phyloP scores from a whole-genome alignment of 2,113 vertebrate genomes.

The Zosterops lateralis region DNA sequence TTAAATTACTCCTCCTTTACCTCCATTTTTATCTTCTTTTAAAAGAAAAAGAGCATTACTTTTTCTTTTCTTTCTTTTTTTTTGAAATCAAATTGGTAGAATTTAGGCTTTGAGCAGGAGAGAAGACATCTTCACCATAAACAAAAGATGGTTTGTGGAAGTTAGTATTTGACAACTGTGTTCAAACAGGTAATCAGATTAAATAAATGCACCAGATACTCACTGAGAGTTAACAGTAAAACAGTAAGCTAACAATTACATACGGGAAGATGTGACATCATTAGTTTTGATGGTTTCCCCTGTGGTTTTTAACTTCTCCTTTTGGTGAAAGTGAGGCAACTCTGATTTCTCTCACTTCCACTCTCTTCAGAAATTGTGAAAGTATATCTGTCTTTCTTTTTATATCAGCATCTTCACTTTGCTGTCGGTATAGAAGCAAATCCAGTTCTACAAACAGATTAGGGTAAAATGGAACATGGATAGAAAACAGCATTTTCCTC shows the following conservation, averaged over 20 bases:
- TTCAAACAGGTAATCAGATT: background rate
- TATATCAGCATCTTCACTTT: background rate
- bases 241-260: background rate
- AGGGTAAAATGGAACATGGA: background rate
- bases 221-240: background rate
- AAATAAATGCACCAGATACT: background rate
- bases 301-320: constrained; percentile 59
- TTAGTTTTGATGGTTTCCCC: constrained; percentile 44
- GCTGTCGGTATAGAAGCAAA: background rate
- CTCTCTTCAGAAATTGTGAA: background rate
- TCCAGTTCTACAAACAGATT: background rate
- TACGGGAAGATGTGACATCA: background rate
- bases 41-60: background rate
- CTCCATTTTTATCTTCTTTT: background rate
- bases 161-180: background rate
- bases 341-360: constrained; percentile 44
- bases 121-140: fast-evolving
- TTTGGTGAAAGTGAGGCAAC: constrained; percentile 18
- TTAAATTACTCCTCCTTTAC: background rate
- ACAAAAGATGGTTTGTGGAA: background rate
- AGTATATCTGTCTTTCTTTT: background rate
- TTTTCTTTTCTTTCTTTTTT: background rate
- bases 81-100: background rate
- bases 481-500: background rate
- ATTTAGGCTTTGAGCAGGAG: background rate